These are phyloP conservation scores for Poecile atricapillus DNA, from an alignment of 2,113 vertebrate species.

Conservation along the genomic window DNA sequence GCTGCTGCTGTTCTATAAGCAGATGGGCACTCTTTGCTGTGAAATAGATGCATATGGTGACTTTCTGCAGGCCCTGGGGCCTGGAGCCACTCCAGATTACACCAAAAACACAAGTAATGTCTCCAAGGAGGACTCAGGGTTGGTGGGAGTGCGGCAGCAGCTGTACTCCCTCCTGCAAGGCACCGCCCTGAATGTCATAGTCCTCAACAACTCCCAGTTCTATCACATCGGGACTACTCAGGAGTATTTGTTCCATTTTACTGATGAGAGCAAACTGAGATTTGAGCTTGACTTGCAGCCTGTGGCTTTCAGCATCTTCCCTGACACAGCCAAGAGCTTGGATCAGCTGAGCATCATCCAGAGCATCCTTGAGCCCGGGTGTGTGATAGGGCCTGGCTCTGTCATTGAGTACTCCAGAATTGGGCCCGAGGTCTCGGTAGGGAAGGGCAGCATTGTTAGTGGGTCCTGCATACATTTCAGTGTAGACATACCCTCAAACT, in stretches of 20 bases:
- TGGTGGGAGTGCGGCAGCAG: slow-evolving; percentile 76
- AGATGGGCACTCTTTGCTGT: slow-evolving; percentile 76
- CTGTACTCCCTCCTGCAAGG: slow-evolving; percentile 83
- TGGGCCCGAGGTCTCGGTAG: slow-evolving; percentile 74
- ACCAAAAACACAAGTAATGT: slow-evolving; percentile 71
- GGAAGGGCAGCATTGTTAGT: slow-evolving; percentile 81
- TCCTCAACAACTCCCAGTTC: slow-evolving; percentile 91
- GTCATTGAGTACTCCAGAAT: slow-evolving; percentile 87
- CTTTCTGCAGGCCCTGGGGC: slow-evolving; percentile 90
- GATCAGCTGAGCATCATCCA: slow-evolving; percentile 75
- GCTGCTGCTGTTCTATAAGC: slow-evolving; percentile 77
- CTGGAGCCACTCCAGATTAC: slow-evolving; percentile 78
- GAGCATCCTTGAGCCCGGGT: slow-evolving; percentile 75
- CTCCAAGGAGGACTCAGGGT: slow-evolving; percentile 62
- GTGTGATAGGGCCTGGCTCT: slow-evolving; percentile 72
- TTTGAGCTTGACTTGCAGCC: slow-evolving; percentile 79
- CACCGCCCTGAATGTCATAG: slow-evolving; percentile 81
- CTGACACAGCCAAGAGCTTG: not conserved
- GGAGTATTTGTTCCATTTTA: slow-evolving; percentile 89
- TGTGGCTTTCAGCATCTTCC: slow-evolving; percentile 73
- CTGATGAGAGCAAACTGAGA: slow-evolving; percentile 73
- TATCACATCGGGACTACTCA: slow-evolving; percentile 89
- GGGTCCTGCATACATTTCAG: slow-evolving; percentile 65
- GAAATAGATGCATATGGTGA: slow-evolving; percentile 96
- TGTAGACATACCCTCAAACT: slow-evolving; percentile 69